Percentiles rank a stretch among this genome's conserved stretches.
phyloP scores from a whole-genome alignment of 35 echinoderm and acorn worm species.

The Lytechinus pictus region DNA sequence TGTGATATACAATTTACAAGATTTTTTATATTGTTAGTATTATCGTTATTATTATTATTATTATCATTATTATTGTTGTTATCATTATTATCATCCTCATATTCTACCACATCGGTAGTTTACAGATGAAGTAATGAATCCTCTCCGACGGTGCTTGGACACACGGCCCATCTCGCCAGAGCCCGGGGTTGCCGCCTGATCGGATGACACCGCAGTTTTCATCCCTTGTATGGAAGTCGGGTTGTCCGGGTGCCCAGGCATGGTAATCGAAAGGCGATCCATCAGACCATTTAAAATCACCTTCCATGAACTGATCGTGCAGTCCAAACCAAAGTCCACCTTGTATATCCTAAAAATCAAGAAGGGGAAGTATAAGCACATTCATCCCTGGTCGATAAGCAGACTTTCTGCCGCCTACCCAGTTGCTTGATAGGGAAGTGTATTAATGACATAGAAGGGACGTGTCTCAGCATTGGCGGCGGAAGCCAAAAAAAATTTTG shows the following conservation, averaged over 20 bases:
- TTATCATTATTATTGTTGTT: too few species aligned
- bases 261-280: neutral
- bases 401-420: too few species aligned
- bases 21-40: too few species aligned
- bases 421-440: too few species aligned
- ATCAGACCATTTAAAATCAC: neutral
- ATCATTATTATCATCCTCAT: too few species aligned
- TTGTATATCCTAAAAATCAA: neutral
- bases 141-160: neutral
- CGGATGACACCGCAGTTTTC: neutral
- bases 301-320: neutral
- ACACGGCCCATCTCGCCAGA: neutral
- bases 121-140: neutral
- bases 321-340: neutral
- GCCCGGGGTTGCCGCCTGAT: neutral
- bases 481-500: too few species aligned
- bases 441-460: too few species aligned
- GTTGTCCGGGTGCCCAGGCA: neutral
- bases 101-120: neutral
- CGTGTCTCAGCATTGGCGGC: too few species aligned
- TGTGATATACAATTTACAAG: too few species aligned
- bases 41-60: too few species aligned
- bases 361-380: neutral
- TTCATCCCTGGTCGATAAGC: too few species aligned
- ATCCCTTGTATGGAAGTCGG: neutral